Evolutionary conservation across 1,140 invertebrate species (phyloP), one percentile per base, ranked within the genome.

Genomic region (Panagrolaimus sp.): DNA sequence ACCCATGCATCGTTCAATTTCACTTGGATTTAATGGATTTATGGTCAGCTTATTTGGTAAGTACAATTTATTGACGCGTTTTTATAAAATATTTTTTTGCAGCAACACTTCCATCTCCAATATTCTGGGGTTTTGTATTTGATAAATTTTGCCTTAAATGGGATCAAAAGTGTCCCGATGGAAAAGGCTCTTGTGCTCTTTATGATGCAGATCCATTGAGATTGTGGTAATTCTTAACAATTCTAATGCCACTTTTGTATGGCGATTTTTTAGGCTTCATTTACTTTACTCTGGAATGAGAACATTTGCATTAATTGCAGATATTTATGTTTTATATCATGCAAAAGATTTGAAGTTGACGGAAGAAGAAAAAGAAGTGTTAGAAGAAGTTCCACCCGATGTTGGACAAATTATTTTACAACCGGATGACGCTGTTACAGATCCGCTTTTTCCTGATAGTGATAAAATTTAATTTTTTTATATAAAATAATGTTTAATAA

Each of bases 51-150:
- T 82, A 43, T 67, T 82, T 57, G 78, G 78, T 9, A 2, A 4
- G 31, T 38, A n/a, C n/a, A n/a, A n/a, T n/a, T n/a, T n/a, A n/a
- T n/a, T n/a, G n/a, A n/a, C n/a, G n/a, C 31, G 7, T 38, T 38
- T 38, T 38, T 38, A 38, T 38, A 38, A 38, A 38, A 7, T 38
- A 7, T 38, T 38, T 38, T 38, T 38, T 38, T 7, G 7, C 31
- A 57, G 51, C 51, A 14, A 83, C 82, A 9, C 75, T 84, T 2
- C 84, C 84, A 1, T 83, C 83, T 25, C 84, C 84, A 2, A 69
- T 85, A 2, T 44, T 84, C 43, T 83, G 84, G 74, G 84, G 84
- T 42, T 72, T 75, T 51, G 75, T 85, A 1, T 75, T 85, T 42
- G 84, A 85, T 61, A 68, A 68, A 16, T 69, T 79, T 16, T 85